A percentile compares a stretch with the other conserved stretches of the same genome.
phyloP scores from a whole-genome alignment of 2,888 invertebrate genomes.

The Cephus pygmeus region DNA sequence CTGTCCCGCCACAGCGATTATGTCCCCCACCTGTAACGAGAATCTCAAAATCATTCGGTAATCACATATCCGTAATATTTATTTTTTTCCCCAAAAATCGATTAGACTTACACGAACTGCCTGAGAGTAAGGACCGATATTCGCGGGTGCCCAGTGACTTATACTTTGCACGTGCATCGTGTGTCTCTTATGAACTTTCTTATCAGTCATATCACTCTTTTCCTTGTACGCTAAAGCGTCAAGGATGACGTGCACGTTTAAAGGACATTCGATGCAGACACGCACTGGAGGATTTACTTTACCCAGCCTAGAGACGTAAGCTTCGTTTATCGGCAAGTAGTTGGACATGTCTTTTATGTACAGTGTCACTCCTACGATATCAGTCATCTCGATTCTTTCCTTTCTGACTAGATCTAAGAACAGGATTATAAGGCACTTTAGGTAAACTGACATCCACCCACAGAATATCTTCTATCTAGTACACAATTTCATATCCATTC shows the following conservation, averaged over 20 bases:
- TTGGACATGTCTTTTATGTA: conserved; percentile 86
- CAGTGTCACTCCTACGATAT: conserved; percentile 85
- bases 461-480: neutral
- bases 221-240: conserved; percentile 78
- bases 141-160: conserved; percentile 98
- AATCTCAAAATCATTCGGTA: neutral
- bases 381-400: conserved; percentile 62
- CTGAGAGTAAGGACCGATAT: conserved; percentile 97
- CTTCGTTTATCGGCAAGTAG: conserved; percentile 81
- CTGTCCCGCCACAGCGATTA: conserved; percentile 90
- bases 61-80: neutral
- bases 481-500: neutral
- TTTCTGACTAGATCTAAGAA: conserved; percentile 56
- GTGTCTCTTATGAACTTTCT: conserved; percentile 67
- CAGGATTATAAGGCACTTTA: neutral
- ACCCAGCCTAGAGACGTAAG: conserved; percentile 80
- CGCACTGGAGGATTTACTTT: conserved; percentile 86
- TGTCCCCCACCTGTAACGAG: conserved; percentile 77
- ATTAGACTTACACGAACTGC: conserved; percentile 78
- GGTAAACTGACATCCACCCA: neutral
- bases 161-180: conserved; percentile 96
- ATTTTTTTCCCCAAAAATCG: neutral
- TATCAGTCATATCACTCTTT: conserved; percentile 45
- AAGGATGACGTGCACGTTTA: conserved; percentile 80
- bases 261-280: conserved; percentile 85